Evolutionary conservation across 1,140 invertebrate species (phyloP), one percentile per base, ranked within the genome.

Genomic region (Gryllus bimaculatus): DNA sequence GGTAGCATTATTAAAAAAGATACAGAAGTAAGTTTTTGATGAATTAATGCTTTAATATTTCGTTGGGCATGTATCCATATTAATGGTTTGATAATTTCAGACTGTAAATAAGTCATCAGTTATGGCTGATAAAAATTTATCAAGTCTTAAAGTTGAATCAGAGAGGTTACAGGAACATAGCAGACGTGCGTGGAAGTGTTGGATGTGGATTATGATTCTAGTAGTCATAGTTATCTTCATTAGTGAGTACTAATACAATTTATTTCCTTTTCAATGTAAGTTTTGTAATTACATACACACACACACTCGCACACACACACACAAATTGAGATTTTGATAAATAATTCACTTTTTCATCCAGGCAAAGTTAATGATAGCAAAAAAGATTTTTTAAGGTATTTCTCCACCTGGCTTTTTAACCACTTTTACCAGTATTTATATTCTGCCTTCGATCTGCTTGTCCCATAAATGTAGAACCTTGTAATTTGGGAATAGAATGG

Each of bases 141-240:
- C 84, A 21, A 93, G 93, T 77, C 86, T 98, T 78, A 91, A 93
- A 85, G 89, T 89, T 75, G 95, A 97, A 86, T 93, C 94, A 12
- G 90, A 93, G 10, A 91, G 93, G 83, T 86, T 98, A 47, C 90
- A 93, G 83, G 93, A 94, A 81, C 95, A 96, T 85, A 96, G 93
- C 26, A 90, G 91, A 81, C 92, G 93, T 80, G 93, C 93, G 0
- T 97, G 95, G 89, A 95, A 95, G 84, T 98, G 96, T 86, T 97
- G 95, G 95, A 90, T 98, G 79, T 97, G 95, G 95, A 84, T 97
- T 8, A 93, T 96, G 91, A 87, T 98, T 75, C 89, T 91, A 20
- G 87, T 95, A 80, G 95, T 98, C 47, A 89, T 95, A 82, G 86
- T 92, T 76, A 92, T 94, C 80, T 98, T 98, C 87, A 92, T 98